Conservation (phyloP, 2,113 vertebrate species). For the Hydropotes inermis region DNA sequence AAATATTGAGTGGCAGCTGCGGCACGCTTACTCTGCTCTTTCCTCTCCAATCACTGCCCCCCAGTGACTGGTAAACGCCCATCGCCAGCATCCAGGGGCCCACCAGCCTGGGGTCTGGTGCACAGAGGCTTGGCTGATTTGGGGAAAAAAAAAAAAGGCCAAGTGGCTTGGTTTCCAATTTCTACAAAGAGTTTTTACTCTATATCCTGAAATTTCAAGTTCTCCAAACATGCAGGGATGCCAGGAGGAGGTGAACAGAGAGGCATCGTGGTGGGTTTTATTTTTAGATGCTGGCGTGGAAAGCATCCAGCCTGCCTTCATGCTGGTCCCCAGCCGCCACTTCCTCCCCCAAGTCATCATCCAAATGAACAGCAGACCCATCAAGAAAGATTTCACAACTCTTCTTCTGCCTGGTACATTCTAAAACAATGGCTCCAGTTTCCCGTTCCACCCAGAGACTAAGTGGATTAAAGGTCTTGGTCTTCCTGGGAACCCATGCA, state of each 20-base stretch:
- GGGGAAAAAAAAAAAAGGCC: background rate
- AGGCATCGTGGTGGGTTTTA: background rate
- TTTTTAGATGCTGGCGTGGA: constrained; percentile 35
- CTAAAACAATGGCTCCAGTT: background rate
- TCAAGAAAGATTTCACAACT: background rate
- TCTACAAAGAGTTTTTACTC: background rate
- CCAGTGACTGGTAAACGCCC: background rate
- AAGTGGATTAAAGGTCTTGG: background rate
- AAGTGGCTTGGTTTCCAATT: background rate
- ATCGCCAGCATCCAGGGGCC: background rate
- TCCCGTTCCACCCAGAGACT: background rate
- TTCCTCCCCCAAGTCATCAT: background rate
- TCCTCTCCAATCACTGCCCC: background rate
- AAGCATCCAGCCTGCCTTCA: background rate
- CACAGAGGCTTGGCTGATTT: background rate
- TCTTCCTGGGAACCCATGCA: background rate
- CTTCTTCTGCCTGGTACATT: constrained; percentile 34
- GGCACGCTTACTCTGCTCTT: background rate
- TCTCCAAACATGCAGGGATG: background rate
- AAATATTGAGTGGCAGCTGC: fast-evolving
- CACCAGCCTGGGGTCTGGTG: background rate
- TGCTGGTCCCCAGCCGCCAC: constrained; percentile 1
- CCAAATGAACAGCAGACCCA: constrained; percentile 27
- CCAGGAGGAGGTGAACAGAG: background rate
- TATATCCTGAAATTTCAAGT: background rate